These are phyloP conservation scores for Lysandra coridon DNA, from an alignment of 2,888 invertebrate genomes.

Conservation along the genomic window DNA sequence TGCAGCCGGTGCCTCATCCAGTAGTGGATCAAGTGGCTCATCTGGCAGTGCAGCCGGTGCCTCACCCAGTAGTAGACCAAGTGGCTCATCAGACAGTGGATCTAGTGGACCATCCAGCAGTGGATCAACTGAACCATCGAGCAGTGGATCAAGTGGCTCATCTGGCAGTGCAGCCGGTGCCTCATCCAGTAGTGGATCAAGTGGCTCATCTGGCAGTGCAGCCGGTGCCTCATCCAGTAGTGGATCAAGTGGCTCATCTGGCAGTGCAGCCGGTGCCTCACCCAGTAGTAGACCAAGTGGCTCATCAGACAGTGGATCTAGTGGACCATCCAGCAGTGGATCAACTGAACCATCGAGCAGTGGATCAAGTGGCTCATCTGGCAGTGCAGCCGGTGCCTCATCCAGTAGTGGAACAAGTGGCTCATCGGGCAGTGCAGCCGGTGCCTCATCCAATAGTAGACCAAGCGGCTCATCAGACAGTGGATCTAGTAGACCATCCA, in stretches of 20 bases:
- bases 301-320: background rate
- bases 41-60: too few relatives aligned
- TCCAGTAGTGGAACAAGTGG: constrained; percentile 6
- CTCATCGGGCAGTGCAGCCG: background rate
- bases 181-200: background rate
- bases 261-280: background rate
- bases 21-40: too few relatives aligned
- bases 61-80: too few relatives aligned
- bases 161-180: too few relatives aligned
- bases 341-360: background rate
- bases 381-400: background rate
- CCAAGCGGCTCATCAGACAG: background rate
- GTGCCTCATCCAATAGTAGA: background rate
- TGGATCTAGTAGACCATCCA: background rate
- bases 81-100: too few relatives aligned
- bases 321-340: background rate
- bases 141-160: background rate
- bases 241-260: background rate
- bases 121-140: background rate
- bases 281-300: background rate
- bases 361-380: background rate
- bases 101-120: background rate
- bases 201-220: background rate
- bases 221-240: background rate
- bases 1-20: too few relatives aligned